Base-by-base conservation (phyloP, 2,797 vertebrate species). In the Catamblyrhynchus diadema region DNA sequence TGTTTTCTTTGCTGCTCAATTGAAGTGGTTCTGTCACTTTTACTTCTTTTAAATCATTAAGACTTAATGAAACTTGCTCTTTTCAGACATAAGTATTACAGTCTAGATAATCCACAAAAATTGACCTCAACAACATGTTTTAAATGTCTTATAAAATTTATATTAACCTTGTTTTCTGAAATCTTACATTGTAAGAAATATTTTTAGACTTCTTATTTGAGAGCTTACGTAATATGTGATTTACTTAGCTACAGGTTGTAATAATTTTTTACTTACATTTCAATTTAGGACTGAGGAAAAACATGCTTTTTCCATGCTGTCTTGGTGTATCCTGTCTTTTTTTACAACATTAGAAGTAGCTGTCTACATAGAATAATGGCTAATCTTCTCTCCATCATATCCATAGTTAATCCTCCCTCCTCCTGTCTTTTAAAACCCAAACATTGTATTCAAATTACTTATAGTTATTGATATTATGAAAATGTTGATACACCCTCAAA, bases 321-420 rank as follows among this genome's bases (percentile, higher is more conserved):
- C 39, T 80, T 94, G 47, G 37, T 88, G 11, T 73, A 83, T 86
- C 44, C 42, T 95, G 65, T 94, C 80, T 94, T 61, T 71, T 93
- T 91, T 94, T 75, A 74, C 73, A 87, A 80, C 33, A 66, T 90
- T 91, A 97, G 87, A 88, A 64, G 54, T 72, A 88, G 77, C 72
- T 91, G 81, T 88, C 92, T 96, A 51, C 71, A 85, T 73, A 89
- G 95, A 92, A 94, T 93, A 97, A 96, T 93, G 97, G 44, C 78
- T 97, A 97, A 97, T 96, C 92, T 77, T 95, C 84, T 96, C 75
- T 96, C 57, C 45, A 91, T 93, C 95, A 81, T 90, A 93, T 73
- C 16, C 2, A 74, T 67, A 95, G 56, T 85, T 96, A 97, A 97
- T 97, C 73, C 71, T 97, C 18, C 50, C 19, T 75, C 22, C 18